A percentile compares a stretch with the other conserved stretches of the same genome.
phyloP scores from a whole-genome alignment of 2,113 vertebrate species.

The Pachycephala philippinensis region DNA sequence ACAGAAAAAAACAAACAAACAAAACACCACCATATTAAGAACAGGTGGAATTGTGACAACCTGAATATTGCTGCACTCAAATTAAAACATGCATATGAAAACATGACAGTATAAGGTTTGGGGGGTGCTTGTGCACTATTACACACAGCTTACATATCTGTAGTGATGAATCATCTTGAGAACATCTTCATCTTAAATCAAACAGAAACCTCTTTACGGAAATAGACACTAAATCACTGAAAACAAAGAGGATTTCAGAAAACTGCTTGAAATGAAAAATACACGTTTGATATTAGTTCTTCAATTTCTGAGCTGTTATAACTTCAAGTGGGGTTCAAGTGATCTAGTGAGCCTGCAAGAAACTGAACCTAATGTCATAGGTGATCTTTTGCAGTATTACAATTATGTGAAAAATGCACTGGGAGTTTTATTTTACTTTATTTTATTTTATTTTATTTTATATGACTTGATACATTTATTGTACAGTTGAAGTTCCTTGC shows the following conservation, averaged over 20 bases:
- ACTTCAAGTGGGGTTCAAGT: not conserved
- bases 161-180: not conserved
- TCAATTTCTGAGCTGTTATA: not conserved
- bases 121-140: not conserved
- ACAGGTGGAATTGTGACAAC: not conserved
- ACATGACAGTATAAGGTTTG: not conserved
- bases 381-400: not conserved
- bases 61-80: not conserved
- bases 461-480: not conserved
- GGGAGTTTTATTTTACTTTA: not conserved
- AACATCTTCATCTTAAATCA: not conserved
- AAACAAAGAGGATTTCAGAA: not conserved
- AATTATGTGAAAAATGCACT: not conserved
- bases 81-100: not conserved
- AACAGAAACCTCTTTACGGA: not conserved
- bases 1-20: not conserved
- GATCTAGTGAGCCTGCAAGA: rapidly evolving
- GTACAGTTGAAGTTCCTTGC: not conserved
- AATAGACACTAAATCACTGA: not conserved
- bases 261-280: not conserved
- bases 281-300: not conserved
- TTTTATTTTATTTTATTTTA: not conserved
- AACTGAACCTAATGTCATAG: not conserved
- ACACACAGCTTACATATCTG: not conserved
- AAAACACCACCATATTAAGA: not conserved